Conservation (phyloP, 1,140 invertebrate species). For the Solenopsis invicta region DNA sequence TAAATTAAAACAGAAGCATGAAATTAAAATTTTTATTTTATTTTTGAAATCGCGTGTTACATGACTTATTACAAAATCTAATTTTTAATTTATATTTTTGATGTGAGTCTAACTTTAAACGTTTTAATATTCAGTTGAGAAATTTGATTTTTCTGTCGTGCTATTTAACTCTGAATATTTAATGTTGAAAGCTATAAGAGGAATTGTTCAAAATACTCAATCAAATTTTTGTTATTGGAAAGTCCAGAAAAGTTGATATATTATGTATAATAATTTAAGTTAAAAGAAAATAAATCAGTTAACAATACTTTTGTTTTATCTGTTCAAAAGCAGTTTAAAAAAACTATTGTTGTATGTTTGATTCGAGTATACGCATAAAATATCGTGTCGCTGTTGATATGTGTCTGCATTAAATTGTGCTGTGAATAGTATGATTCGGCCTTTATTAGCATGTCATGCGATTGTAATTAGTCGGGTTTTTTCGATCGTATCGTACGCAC, state of each 20-base stretch:
- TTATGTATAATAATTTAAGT: neutral
- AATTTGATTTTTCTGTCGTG: neutral
- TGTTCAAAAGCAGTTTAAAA: constrained; percentile 1
- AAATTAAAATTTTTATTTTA: neutral
- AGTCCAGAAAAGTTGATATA: neutral
- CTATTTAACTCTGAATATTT: constrained; percentile 2
- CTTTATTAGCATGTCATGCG: constrained; percentile 51
- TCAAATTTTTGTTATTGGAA: neutral
- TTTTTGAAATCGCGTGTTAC: neutral
- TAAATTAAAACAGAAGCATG: neutral
- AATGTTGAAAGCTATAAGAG: neutral
- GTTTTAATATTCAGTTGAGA: neutral
- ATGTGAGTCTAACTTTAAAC: neutral
- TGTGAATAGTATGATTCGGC: constrained; percentile 15
- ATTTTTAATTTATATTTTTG: neutral
- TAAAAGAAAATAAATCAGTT: neutral
- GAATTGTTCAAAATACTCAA: neutral
- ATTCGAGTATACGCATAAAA: constrained; percentile 7
- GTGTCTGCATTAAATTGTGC: constrained; percentile 21
- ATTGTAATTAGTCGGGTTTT: constrained; percentile 50
- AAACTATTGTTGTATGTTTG: neutral
- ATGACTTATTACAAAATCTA: neutral
- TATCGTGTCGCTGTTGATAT: constrained; percentile 1
- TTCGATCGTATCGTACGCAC: constrained; percentile 39
- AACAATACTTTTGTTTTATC: neutral